phyloP scores from a whole-genome alignment of 1,140 invertebrate species.

The Melipona quadrifasciata region DNA sequence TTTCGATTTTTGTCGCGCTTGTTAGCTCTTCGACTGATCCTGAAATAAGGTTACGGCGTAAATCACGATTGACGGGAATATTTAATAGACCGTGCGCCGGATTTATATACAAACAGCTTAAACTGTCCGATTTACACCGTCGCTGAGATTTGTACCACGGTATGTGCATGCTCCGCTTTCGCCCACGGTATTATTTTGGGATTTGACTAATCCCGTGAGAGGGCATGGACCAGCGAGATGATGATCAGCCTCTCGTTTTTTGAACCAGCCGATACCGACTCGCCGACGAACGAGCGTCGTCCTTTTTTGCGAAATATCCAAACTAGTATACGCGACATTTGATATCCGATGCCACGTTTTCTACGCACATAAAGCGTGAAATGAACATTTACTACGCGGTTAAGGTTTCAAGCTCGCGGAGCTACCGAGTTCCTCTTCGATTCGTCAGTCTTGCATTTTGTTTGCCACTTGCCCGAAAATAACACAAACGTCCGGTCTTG shows the following conservation, averaged over 20 bases:
- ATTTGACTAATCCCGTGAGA: constrained; percentile 68
- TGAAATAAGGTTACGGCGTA: not conserved
- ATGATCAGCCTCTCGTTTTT: constrained; percentile 50
- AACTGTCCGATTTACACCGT: constrained; percentile 55
- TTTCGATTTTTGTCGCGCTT: not conserved
- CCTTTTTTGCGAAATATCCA: constrained; percentile 46
- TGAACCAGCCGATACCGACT: not conserved
- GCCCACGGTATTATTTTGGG: constrained; percentile 65
- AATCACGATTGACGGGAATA: not conserved
- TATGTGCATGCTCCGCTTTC: constrained; percentile 21
- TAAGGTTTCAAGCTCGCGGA: not conserved
- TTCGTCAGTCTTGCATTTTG: constrained; percentile 9
- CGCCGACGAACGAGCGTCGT: constrained; percentile 28
- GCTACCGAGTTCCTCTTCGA: constrained; percentile 8
- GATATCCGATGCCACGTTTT: constrained; percentile 8
- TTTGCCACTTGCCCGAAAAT: constrained; percentile 41
- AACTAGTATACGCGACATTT: constrained; percentile 4
- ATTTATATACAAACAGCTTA: constrained; percentile 42
- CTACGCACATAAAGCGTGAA: not conserved
- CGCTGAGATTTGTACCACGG: constrained; percentile 47
- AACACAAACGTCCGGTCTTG: constrained; percentile 29
- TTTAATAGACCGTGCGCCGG: not conserved
- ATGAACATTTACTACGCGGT: constrained; percentile 6
- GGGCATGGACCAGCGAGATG: constrained; percentile 56
- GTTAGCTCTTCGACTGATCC: not conserved